Percentiles rank a stretch among this genome's conserved stretches.
Conservation (phyloP, 2,113 vertebrate genomes). For the Menidia beryllina region DNA sequence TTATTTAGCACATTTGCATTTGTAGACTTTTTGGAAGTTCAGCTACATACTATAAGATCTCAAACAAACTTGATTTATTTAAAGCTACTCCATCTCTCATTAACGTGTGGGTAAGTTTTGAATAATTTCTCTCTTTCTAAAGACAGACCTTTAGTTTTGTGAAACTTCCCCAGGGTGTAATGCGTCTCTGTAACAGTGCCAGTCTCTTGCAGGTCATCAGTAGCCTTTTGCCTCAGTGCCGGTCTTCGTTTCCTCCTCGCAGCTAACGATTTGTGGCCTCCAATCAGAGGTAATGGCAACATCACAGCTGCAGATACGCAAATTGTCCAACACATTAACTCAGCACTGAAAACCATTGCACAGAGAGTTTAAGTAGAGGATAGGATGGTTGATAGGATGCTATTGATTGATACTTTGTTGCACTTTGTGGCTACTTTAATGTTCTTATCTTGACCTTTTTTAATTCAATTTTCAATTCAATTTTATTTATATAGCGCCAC, state of each 20-base stretch:
- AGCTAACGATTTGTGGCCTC: slow-evolving; percentile 75
- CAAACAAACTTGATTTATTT: background rate
- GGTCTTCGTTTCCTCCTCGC: slow-evolving; percentile 82
- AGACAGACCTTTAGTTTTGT: background rate
- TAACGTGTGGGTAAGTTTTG: slow-evolving; percentile 34
- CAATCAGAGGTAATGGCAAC: too few species aligned
- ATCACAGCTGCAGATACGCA: too few species aligned
- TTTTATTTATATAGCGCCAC: too few species aligned
- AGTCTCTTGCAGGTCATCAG: slow-evolving; percentile 96
- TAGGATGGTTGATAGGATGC: too few species aligned
- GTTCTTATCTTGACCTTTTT: too few species aligned
- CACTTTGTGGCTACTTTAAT: too few species aligned
- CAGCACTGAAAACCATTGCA: too few species aligned
- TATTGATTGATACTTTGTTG: too few species aligned
- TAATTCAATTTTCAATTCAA: too few species aligned
- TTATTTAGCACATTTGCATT: background rate
- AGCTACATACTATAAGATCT: background rate
- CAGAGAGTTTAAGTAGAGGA: too few species aligned
- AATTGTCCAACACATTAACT: too few species aligned
- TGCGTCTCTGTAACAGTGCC: slow-evolving; percentile 87
- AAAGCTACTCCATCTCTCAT: slow-evolving; percentile 3
- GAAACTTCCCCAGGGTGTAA: background rate
- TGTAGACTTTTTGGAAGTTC: background rate
- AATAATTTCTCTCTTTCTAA: background rate
- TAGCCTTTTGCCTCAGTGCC: slow-evolving; percentile 93